phyloP scores from a whole-genome alignment of 2,113 vertebrate genomes.

The Tyrannus savana region DNA sequence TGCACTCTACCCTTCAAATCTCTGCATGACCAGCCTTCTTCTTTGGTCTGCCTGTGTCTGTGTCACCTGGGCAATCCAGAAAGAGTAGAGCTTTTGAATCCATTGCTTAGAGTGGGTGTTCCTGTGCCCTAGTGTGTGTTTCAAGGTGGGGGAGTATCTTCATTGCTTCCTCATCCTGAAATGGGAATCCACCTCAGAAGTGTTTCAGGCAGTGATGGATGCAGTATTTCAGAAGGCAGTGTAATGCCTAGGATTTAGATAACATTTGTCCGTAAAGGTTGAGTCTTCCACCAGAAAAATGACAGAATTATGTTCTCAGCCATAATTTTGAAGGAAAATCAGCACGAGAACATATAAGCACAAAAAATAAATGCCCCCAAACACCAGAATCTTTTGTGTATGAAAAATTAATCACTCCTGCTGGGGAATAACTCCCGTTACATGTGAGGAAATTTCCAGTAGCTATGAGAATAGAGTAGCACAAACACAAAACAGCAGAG shows the following conservation, averaged over 20 bases:
- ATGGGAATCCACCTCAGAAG: not conserved
- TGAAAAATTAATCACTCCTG: not conserved
- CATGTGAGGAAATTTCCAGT: not conserved
- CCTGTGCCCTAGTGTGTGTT: not conserved
- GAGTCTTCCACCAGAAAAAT: not conserved
- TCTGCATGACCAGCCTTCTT: not conserved
- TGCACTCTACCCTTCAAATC: not conserved
- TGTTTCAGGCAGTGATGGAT: not conserved
- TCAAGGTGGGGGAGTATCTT: not conserved
- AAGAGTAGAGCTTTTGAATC: not conserved
- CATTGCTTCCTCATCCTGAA: not conserved
- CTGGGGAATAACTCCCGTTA: not conserved
- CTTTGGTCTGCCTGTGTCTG: not conserved
- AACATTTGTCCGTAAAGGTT: accelerated
- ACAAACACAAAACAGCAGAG: not conserved
- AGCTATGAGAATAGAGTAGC: not conserved
- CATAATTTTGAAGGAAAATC: not conserved
- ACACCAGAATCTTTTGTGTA: not conserved
- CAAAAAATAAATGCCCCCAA: not conserved
- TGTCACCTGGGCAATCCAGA: not conserved
- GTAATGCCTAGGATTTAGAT: not conserved
- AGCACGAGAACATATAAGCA: not conserved
- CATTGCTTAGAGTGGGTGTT: not conserved
- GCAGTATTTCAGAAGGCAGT: not conserved
- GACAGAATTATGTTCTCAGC: not conserved